A percentile compares a stretch with the other conserved stretches of the same genome.
Evolutionary conservation across 2,888 invertebrate genomes (phyloP).

Genomic region (Lasioglossum pauxillum): DNA sequence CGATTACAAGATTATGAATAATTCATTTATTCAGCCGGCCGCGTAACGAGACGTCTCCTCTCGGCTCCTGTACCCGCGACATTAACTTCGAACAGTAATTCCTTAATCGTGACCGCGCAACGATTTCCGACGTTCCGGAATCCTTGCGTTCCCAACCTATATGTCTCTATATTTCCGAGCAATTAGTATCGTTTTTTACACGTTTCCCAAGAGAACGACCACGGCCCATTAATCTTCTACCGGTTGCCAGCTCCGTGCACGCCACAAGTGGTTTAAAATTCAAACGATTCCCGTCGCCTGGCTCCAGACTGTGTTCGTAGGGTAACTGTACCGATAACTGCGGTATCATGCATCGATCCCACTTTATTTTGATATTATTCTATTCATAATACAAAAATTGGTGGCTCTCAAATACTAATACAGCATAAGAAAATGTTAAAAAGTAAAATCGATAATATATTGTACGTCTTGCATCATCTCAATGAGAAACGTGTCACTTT

Average conservation of each 20-base stretch:
- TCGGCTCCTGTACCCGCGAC: conserved; percentile 8
- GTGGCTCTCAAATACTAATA: too few species aligned
- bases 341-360: too few species aligned
- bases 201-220: conserved; percentile 18
- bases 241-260: conserved; percentile 27
- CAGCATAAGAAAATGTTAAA: too few species aligned
- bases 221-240: conserved; percentile 61
- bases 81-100: not conserved
- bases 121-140: conserved; percentile 32
- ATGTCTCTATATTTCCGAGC: conserved; percentile 43
- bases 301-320: too few species aligned
- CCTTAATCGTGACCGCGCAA: conserved; percentile 15
- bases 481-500: too few species aligned
- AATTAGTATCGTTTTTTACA: conserved; percentile 37
- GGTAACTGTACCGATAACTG: too few species aligned
- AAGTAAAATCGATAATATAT: too few species aligned
- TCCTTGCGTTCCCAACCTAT: conserved; percentile 27
- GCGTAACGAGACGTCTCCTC: conserved; percentile 37
- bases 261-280: conserved; percentile 69
- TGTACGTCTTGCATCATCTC: too few species aligned
- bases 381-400: too few species aligned
- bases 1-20: conserved; percentile 36
- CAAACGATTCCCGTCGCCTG: conserved; percentile 49
- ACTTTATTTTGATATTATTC: too few species aligned
- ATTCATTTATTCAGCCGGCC: conserved; percentile 39